These are phyloP conservation scores for Caenorhabditis panamensis DNA, from an alignment of 2,888 invertebrate species.

Conservation along the genomic window DNA sequence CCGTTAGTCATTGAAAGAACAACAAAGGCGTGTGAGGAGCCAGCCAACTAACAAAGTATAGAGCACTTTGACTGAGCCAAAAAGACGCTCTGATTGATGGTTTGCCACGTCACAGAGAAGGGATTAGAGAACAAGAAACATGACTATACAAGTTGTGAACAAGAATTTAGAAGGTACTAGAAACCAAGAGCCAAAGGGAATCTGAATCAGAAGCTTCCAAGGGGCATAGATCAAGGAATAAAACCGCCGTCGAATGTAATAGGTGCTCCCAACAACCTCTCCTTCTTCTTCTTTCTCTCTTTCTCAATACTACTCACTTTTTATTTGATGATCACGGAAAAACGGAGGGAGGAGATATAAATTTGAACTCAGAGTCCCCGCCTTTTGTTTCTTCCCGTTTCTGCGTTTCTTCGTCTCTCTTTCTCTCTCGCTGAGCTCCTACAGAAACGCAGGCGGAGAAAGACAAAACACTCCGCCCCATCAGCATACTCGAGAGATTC, in stretches of 20 bases:
- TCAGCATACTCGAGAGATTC: slow-evolving; percentile 25
- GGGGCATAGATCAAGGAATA: background rate
- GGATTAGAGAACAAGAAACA: slow-evolving; percentile 38
- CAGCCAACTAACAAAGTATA: slow-evolving; percentile 15
- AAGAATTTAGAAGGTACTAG: slow-evolving; percentile 10
- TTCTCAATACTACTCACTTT: slow-evolving; percentile 16
- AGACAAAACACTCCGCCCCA: slow-evolving; percentile 36
- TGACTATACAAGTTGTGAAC: background rate
- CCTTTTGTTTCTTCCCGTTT: too few relatives aligned
- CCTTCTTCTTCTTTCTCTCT: slow-evolving; percentile 1
- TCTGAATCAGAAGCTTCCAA: too few relatives aligned
- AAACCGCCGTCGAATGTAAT: slow-evolving; percentile 40
- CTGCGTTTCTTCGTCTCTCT: slow-evolving; percentile 40
- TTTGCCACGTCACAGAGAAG: slow-evolving; percentile 31
- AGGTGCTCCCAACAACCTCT: slow-evolving; percentile 31
- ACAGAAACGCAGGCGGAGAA: slow-evolving; percentile 18
- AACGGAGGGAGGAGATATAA: slow-evolving; percentile 31
- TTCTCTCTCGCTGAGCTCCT: background rate
- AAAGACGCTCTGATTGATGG: slow-evolving; percentile 43
- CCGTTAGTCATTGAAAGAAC: slow-evolving; percentile 20
- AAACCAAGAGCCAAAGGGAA: too few relatives aligned
- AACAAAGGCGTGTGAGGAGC: background rate
- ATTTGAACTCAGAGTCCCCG: slow-evolving; percentile 47
- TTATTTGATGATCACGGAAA: slow-evolving; percentile 41
- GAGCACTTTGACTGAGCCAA: slow-evolving; percentile 29